Evolutionary conservation across 2,113 vertebrate species (phyloP), one percentile per base, ranked within the genome.

Genomic region (Elgaria multicarinata): DNA sequence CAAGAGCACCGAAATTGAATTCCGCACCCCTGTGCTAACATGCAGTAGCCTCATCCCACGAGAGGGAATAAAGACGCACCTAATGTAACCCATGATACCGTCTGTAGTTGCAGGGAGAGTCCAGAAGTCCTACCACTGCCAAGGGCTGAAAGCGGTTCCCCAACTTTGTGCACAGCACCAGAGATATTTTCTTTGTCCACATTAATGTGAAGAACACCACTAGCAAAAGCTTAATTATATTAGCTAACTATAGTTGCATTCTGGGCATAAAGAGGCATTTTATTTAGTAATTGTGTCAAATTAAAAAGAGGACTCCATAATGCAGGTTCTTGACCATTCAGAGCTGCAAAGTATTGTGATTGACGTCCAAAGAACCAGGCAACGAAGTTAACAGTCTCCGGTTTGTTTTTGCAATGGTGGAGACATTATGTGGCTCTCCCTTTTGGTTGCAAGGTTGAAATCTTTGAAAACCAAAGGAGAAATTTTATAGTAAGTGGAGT

Each of bases 401-500:
- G 74, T 50, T 85, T 85, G 44, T 10, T 28, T 85, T 55, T 72
- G 10, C 46, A 39, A 3, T 14, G 36, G 36, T 31, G 36, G 42
- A 66, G 9, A 18, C 28, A 55, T 55, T 36, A 39, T 75, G 36
- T 39, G 86, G 64, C 42, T 36, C 6, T 12, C 39, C 33, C 55
- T 44, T 75, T 91, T 87, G 78, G 81, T 82, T 66, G 20, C 81
- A 88, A 93, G 92, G 44, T 69, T 6, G 36, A 87, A 36, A 24
- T 84, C 87, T 94, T 89, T 87, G 88, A 92, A 85, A 90, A 87
- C 62, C 26, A 85, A 20, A 62, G 64, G 88, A 94, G 91, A 67
- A 82, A 75, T 87, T 88, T 72, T 92, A 71, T 89, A 83, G 84
- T 87, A 87, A 39, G 82, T 42, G 31, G 79, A 24, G n/a, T 91